Base-by-base conservation (phyloP, 2,888 invertebrate genomes). In the Oscheius sp. region DNA sequence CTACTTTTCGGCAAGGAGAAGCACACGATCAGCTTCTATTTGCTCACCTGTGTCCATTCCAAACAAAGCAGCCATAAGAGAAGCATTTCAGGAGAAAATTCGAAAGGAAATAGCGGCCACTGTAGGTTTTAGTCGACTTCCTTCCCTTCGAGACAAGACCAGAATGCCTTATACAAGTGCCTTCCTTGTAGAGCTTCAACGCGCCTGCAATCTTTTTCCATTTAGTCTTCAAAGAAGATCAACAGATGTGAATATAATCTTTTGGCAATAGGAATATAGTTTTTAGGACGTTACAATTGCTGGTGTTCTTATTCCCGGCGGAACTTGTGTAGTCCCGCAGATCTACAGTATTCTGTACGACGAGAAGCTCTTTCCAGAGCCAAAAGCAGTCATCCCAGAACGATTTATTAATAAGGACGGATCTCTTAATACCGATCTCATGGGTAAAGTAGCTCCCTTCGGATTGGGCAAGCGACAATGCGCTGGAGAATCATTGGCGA, bases 401-500 rank as follows among this genome's bases (percentile, higher is more conserved):
- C 48, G 80, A 50, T 80, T 75, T 61, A 64, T 81, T 2, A 53
- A 69, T 12, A 52, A 63, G 0, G 78, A 78, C 46, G 72, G 73
- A 12, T 72, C 73, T 46, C 69, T 73, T 4, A 70, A 74, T 27
- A 77, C 75, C 57, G 33, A 48, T 48, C 3, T 23, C 12, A 23
- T n/a, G 12, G n/a, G 4, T 3, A 42, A 6, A 42, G 15, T 42
- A 34, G n/a, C n/a, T n/a, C n/a, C n/a, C n/a, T 42, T 42, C 42
- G 42, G 17, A 42, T 6, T 6, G 15, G 17, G 12, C 12, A 64
- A 48, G 20, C 48, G 64, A 12, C 64, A 64, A 31, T 64, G 64
- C 39, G 64, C 64, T 37, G 64, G 64, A n/a, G 64, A 64, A 29
- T 48, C 50, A 3, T 27, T 64, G 4, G 64, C 64, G 8, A 64